A percentile compares a stretch with the other conserved stretches of the same genome.
Evolutionary conservation across 2,113 vertebrate species (phyloP).

Genomic region (Oreocharis arfaki): DNA sequence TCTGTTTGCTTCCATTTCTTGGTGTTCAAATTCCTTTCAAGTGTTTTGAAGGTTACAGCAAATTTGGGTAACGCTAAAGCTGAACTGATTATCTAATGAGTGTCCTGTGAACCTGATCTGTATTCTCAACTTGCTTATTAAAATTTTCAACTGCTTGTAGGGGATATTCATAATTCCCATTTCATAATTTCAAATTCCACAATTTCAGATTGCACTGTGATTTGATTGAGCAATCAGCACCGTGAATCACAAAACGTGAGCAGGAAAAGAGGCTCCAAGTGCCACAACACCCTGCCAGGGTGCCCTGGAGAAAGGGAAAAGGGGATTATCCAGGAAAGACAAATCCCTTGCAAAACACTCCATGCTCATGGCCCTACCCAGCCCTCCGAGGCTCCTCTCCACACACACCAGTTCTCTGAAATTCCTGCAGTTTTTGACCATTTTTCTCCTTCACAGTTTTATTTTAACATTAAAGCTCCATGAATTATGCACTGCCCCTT

Average conservation of each 20-base stretch:
- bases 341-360: neutral
- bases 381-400: neutral
- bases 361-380: neutral
- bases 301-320: neutral
- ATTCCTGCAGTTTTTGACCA: neutral
- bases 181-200: neutral
- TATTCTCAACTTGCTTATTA: neutral
- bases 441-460: neutral
- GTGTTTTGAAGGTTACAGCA: neutral
- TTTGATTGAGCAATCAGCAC: neutral
- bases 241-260: accelerated
- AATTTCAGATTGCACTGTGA: neutral
- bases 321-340: neutral
- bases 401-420: neutral
- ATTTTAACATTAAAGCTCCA: neutral
- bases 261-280: neutral
- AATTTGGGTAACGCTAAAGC: neutral
- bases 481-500: neutral
- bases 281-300: neutral
- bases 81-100: neutral
- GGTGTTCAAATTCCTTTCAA: neutral
- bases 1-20: neutral
- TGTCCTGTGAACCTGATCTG: neutral
- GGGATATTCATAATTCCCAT: neutral
- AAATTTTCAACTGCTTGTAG: neutral